Evolutionary conservation across 2,888 invertebrate genomes (phyloP).

Genomic region (Hemistola chrysoprasaria): DNA sequence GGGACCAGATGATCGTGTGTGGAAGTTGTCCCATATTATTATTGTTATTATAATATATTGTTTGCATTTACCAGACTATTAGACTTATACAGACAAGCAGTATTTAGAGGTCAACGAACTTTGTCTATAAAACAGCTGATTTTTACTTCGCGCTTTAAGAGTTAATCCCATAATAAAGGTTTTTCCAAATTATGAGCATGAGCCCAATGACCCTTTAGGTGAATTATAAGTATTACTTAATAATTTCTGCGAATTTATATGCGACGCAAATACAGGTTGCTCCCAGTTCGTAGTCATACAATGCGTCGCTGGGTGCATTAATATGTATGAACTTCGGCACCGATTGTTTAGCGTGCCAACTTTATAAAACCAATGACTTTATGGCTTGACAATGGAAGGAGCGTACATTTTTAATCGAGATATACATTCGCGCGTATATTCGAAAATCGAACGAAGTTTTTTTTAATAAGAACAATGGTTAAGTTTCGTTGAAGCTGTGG

Average conservation of each 20-base stretch:
- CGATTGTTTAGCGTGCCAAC: slow-evolving; percentile 42
- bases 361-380: slow-evolving; percentile 36
- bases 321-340: slow-evolving; percentile 55
- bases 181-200: too few relatives aligned
- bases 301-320: slow-evolving; percentile 52
- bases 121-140: too few relatives aligned
- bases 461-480: slow-evolving; percentile 10
- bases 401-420: slow-evolving; percentile 25
- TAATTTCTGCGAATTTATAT: slow-evolving; percentile 33
- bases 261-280: slow-evolving; percentile 45
- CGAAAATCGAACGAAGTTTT: slow-evolving; percentile 13
- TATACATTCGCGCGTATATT: slow-evolving; percentile 6
- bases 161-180: too few relatives aligned
- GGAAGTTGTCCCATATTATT: too few relatives aligned
- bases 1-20: too few relatives aligned
- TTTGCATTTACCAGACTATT: too few relatives aligned
- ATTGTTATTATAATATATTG: too few relatives aligned
- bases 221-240: slow-evolving; percentile 34
- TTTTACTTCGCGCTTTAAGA: too few relatives aligned
- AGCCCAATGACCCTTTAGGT: too few relatives aligned
- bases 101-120: too few relatives aligned
- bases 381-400: slow-evolving; percentile 28
- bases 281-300: slow-evolving; percentile 45
- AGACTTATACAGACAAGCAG: too few relatives aligned
- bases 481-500: background rate